Evolutionary conservation across 2,797 vertebrate species (phyloP), one percentile per base, ranked within the genome.

Genomic region (Clarias pachynema): DNA sequence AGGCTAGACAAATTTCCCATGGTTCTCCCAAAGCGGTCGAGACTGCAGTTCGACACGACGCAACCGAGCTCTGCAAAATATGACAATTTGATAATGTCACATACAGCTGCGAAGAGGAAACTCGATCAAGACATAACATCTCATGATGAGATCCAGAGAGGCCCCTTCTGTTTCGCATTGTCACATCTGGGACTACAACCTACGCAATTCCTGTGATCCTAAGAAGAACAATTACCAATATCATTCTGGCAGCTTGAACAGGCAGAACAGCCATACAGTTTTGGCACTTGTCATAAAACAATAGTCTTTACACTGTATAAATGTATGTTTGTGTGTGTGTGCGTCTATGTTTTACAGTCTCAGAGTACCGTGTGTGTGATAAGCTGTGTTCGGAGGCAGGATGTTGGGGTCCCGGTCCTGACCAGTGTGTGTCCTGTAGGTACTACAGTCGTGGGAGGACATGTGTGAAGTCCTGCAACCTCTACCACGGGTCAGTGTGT

Each of bases 331-430:
- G 20, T 66, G 12, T 79, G 18, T 24, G 65, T 84, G 29, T 84
- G 56, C 70, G 62, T 68, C 56, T 86, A 78, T 83, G 14, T 66
- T 14, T 84, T 12, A 4, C 94, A 99, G 98, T 93, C 92, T 95
- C 96, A 0, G 96, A 97, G 88, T 94, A 94, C 12, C 97, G 97
- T 97, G 93, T 97, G 62, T 99, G 98, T 69, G 97, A 98, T 37
- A 92, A 89, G 60, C 93, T 99, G 89, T 99, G 98, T 89, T 99
- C 98, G 0, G 96, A 91, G 0, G 94, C 95, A 0, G 98, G 98
- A 10, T 99, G 98, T 53, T 99, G 98, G 98, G 98, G 98, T 1
- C 96, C 97, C 0, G 98, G 98, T 0, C 95, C 97, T 0, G 96
- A 98, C 89, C 98, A 99, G 89, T 99, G 98, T 89, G 94, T 99